These are phyloP conservation scores for Dipodomys ordii DNA, from an alignment of 2,113 vertebrate species.

Conservation along the genomic window DNA sequence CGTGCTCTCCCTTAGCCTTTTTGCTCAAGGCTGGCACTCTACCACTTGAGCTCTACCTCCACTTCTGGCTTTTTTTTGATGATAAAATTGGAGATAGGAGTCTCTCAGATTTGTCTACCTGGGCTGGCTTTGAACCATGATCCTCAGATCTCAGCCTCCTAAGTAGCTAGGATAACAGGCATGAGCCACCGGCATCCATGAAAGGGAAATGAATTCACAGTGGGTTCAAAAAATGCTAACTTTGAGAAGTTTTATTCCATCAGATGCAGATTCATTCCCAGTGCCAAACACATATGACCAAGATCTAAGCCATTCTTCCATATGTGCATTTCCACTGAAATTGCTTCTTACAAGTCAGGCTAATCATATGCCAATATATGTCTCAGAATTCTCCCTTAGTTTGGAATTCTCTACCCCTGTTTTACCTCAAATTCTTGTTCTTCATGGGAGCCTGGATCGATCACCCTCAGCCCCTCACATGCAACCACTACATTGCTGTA, in stretches of 20 bases:
- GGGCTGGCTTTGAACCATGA: too few species aligned
- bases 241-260: neutral
- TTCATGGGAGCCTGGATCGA: neutral
- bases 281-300: neutral
- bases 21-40: too few species aligned
- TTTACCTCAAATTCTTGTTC: slow-evolving; percentile 2
- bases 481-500: neutral
- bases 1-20: too few species aligned
- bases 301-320: neutral
- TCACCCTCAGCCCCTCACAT: neutral
- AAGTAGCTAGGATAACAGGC: too few species aligned
- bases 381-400: slow-evolving; percentile 23
- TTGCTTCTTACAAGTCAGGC: slow-evolving; percentile 26
- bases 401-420: neutral
- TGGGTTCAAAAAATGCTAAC: neutral
- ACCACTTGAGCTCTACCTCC: too few species aligned
- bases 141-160: too few species aligned
- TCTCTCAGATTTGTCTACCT: too few species aligned
- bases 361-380: slow-evolving; percentile 2
- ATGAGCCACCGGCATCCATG: too few species aligned
- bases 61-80: too few species aligned
- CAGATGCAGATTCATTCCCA: neutral
- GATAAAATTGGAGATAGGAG: too few species aligned
- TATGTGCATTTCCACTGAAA: slow-evolving; percentile 10
- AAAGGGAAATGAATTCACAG: neutral